Conservation (phyloP, 2,888 invertebrate species). For the Heliconius cydno region DNA sequence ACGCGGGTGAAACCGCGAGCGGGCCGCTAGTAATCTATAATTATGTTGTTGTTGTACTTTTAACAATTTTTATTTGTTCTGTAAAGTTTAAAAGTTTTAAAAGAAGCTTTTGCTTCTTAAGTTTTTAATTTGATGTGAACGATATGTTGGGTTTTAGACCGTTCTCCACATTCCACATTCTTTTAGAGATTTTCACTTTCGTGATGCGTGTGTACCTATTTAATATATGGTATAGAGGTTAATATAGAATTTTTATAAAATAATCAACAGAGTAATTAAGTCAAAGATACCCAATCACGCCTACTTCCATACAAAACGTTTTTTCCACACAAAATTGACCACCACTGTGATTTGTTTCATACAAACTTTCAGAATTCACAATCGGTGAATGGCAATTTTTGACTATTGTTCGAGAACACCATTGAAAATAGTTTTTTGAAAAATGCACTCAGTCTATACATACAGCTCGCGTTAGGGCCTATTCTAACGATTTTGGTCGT, state of each 20-base stretch:
- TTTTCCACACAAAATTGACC: neutral
- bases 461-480: neutral
- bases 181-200: too few species aligned
- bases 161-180: too few species aligned
- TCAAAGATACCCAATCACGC: too few species aligned
- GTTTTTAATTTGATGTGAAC: neutral
- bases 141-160: too few species aligned
- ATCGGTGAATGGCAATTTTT: constrained; percentile 6
- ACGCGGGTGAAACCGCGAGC: too few species aligned
- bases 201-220: too few species aligned
- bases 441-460: neutral
- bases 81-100: neutral
- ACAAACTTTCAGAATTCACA: neutral
- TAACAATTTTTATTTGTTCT: too few species aligned
- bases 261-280: too few species aligned
- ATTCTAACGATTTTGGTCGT: neutral
- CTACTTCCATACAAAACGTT: neutral
- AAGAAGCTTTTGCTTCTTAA: neutral
- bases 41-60: neutral
- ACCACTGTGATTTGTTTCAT: neutral
- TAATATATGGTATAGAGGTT: too few species aligned
- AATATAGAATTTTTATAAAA: too few species aligned
- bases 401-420: constrained; percentile 8
- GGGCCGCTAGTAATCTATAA: too few species aligned
- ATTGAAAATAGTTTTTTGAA: constrained; percentile 8